Conservation (phyloP, 1,140 invertebrate species). For the Aphis craccivora region DNA sequence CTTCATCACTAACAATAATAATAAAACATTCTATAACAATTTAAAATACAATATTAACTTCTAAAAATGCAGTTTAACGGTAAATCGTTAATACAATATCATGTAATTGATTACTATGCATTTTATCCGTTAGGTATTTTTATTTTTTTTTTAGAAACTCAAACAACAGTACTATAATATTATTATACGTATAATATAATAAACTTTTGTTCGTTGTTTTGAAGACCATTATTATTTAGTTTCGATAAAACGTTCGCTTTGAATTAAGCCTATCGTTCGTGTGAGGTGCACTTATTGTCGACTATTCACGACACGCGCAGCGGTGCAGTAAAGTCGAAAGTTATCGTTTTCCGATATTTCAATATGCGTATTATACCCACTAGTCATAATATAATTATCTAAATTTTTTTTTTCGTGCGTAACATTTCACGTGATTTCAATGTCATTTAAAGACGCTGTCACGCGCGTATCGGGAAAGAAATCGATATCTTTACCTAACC, state of each 20-base stretch:
- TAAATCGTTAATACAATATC: background rate
- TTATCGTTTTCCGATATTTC: background rate
- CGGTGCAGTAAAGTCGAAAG: background rate
- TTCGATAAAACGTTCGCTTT: background rate
- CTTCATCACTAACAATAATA: background rate
- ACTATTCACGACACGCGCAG: background rate
- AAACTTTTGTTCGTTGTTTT: background rate
- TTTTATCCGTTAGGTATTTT: background rate
- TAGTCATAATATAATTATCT: no score
- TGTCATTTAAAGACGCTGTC: background rate
- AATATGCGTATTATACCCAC: background rate
- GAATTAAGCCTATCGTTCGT: background rate
- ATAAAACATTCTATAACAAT: background rate
- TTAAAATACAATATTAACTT: no score
- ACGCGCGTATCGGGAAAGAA: background rate
- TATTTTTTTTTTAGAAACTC: background rate
- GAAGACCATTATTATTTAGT: background rate
- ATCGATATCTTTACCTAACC: no score
- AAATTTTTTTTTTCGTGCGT: background rate
- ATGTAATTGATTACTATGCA: background rate
- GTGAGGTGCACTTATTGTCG: background rate
- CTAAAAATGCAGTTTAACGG: no score
- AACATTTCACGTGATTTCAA: background rate
- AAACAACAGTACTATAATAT: background rate
- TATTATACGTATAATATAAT: background rate